These are phyloP conservation scores for Rhyzopertha dominica DNA, from an alignment of 1,140 invertebrate genomes.

Conservation along the genomic window DNA sequence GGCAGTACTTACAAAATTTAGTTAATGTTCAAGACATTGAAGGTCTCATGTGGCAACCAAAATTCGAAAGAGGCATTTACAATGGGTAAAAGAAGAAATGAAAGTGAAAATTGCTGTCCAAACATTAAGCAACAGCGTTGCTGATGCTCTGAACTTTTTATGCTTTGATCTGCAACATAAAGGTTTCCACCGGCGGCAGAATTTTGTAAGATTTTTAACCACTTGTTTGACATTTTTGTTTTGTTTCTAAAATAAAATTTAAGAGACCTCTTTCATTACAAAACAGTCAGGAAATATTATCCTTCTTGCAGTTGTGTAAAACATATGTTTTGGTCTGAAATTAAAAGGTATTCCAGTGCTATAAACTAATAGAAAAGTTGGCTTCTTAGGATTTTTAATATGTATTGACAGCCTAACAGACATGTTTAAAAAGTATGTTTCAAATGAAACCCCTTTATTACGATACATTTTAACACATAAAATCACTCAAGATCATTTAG, in stretches of 20 bases:
- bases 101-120: slow-evolving; percentile 37
- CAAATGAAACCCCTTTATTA: not conserved
- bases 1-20: slow-evolving; percentile 23
- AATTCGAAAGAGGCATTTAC: slow-evolving; percentile 28
- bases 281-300: slow-evolving; percentile 1
- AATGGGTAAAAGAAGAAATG: slow-evolving; percentile 37
- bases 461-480: slow-evolving; percentile 17
- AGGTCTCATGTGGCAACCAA: slow-evolving; percentile 33
- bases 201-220: slow-evolving; percentile 28
- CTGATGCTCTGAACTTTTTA: slow-evolving; percentile 27
- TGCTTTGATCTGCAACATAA: slow-evolving; percentile 17
- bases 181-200: slow-evolving; percentile 19
- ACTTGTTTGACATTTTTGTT: slow-evolving; percentile 25
- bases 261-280: slow-evolving; percentile 7
- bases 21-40: slow-evolving; percentile 30
- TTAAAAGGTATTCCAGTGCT: not conserved
- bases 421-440: not conserved
- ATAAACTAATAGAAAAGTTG: not conserved
- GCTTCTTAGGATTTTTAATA: no score
- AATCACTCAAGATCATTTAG: slow-evolving; percentile 22
- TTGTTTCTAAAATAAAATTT: not conserved
- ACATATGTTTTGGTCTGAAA: not conserved
- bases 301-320: slow-evolving; percentile 1
- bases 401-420: not conserved
- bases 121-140: slow-evolving; percentile 26